These are phyloP conservation scores for Anguilla obscura DNA, from an alignment of 2,797 vertebrate genomes.

Conservation along the genomic window DNA sequence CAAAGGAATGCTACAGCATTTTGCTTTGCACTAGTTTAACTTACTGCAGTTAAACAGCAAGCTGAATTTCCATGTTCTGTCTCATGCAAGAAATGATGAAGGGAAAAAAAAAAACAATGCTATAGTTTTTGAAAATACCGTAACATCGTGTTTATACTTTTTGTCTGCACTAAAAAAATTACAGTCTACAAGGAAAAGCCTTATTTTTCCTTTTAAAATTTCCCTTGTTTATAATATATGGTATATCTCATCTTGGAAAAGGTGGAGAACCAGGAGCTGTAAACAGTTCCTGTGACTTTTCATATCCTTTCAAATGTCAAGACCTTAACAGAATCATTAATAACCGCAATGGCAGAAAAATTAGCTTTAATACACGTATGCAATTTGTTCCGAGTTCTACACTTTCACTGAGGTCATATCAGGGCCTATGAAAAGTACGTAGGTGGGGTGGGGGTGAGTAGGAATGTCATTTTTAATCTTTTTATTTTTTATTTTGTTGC, in stretches of 20 bases:
- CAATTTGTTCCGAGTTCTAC: background rate
- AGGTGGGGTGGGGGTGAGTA: too few species aligned
- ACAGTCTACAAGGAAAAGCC: background rate
- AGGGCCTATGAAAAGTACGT: background rate
- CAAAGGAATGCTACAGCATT: conserved; percentile 50
- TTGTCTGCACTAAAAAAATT: background rate
- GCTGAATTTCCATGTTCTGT: conserved; percentile 27
- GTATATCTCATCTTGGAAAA: background rate
- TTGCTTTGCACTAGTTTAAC: conserved; percentile 36
- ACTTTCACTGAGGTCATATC: conserved; percentile 6
- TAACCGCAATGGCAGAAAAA: conserved; percentile 27
- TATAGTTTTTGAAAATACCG: conserved; percentile 10
- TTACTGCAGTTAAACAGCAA: conserved; percentile 36
- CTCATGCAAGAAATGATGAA: conserved; percentile 30
- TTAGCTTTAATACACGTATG: background rate
- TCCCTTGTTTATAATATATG: background rate
- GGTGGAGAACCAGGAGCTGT: background rate
- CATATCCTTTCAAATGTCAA: background rate
- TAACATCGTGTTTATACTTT: conserved; percentile 34
- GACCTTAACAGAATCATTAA: background rate
- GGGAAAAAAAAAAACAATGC: conserved; percentile 10
- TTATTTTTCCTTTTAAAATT: background rate
- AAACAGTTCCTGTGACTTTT: conserved; percentile 6
- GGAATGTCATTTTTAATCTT: conserved; percentile 5
- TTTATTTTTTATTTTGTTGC: background rate